phyloP scores from a whole-genome alignment of 2,113 vertebrate species.

The Gallinago media region DNA sequence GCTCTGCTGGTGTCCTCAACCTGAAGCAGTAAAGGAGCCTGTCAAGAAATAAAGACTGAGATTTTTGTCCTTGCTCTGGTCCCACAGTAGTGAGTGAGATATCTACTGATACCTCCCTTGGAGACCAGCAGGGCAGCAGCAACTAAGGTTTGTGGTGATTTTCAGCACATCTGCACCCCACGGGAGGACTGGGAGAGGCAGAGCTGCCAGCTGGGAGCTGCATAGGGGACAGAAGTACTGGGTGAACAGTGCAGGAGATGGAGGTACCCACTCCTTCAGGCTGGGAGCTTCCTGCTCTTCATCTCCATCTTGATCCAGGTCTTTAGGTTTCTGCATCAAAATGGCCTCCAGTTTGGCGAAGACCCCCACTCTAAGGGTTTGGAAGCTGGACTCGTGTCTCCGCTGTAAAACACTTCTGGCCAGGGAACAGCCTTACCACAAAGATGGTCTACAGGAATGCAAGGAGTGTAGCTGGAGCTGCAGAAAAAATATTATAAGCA shows the following conservation, averaged over 20 bases:
- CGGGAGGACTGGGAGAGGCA: not conserved
- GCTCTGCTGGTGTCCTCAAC: not conserved
- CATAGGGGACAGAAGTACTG: not conserved
- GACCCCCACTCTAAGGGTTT: not conserved
- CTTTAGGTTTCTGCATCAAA: not conserved
- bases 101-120: not conserved
- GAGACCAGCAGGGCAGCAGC: not conserved
- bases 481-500: not conserved
- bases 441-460: not conserved
- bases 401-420: not conserved
- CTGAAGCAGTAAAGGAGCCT: not conserved
- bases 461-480: not conserved
- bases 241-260: fast-evolving
- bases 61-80: not conserved
- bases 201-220: not conserved
- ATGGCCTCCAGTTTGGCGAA: not conserved
- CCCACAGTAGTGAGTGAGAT: fast-evolving
- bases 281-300: not conserved
- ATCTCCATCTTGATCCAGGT: not conserved
- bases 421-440: not conserved
- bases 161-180: not conserved
- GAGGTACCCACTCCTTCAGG: fast-evolving
- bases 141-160: not conserved
- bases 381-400: fast-evolving
- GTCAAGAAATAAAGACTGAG: not conserved